Evolutionary conservation across 2,113 vertebrate genomes (phyloP).

Genomic region (Lagopus muta): DNA sequence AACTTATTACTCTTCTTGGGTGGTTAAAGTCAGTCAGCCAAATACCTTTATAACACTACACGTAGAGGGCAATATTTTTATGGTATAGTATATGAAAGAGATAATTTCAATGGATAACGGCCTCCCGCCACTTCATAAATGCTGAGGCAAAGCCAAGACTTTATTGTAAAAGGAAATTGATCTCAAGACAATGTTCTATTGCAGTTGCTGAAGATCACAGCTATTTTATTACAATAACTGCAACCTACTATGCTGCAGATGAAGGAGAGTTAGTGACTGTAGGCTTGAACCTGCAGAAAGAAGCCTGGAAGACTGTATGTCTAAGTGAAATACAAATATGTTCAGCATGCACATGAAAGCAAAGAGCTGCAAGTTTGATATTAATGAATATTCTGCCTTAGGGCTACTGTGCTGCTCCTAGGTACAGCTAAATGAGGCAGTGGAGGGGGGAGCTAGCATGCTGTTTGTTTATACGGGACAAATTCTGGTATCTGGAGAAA

Average conservation of each 20-base stretch:
- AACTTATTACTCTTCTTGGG: slow-evolving; percentile 72
- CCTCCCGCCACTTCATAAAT: slow-evolving; percentile 62
- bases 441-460: not conserved
- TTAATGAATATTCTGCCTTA: not conserved
- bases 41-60: slow-evolving; percentile 37
- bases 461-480: accelerated
- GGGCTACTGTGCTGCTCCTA: not conserved
- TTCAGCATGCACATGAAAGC: accelerated
- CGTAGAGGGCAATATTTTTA: slow-evolving; percentile 47
- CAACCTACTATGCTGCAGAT: not conserved
- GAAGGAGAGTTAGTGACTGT: not conserved
- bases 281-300: not conserved
- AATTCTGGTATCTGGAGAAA: not conserved
- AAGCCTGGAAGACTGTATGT: not conserved
- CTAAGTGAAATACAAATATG: not conserved
- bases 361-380: not conserved
- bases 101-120: slow-evolving; percentile 40
- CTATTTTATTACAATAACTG: slow-evolving; percentile 34
- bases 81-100: slow-evolving; percentile 53
- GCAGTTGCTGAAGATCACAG: slow-evolving; percentile 55
- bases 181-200: slow-evolving; percentile 35
- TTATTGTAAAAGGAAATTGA: slow-evolving; percentile 71
- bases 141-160: slow-evolving; percentile 34
- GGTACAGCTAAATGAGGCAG: not conserved
- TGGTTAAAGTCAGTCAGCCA: slow-evolving; percentile 61